Evolutionary conservation across 1,140 invertebrate genomes (phyloP), one percentile per base, ranked within the genome.

Genomic region (Zaprionus inermis): DNA sequence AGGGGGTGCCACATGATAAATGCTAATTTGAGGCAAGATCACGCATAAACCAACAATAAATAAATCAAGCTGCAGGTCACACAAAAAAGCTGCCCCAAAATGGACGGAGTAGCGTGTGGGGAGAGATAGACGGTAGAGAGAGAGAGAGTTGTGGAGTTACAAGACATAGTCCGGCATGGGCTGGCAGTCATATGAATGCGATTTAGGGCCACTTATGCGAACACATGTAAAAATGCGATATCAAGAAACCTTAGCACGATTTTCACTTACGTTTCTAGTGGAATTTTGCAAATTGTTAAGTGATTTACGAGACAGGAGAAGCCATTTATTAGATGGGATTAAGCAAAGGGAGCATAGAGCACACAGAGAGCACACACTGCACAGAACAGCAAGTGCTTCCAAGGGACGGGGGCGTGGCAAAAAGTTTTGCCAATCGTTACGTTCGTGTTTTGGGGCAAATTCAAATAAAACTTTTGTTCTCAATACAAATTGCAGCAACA

Each of bases 291-390:
- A 91, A 92, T 92, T 92, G 91, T 90, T 91, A 91, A 91, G 91
- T 92, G 91, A 92, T 92, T 92, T 92, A 92, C 91, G 91, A 89
- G 84, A 91, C 90, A 91, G 81, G 83, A 85, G 75, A 91, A 85
- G 90, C 90, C 80, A 91, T 91, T 91, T 91, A 80, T 91, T 91
- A 90, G 86, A 91, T 85, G 86, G 80, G 86, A 85, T 91, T 91
- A 91, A 91, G 76, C 79, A 86, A 82, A 91, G 81, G 84, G 78
- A 81, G 80, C 84, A 89, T 44, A 44, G 61, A 56, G 73, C 55
- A 9, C 38, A 41, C 56, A 81, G 46, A 51, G 18, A 34, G 49
- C 2, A 18, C 22, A 58, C 5, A 2, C 22, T 9, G 54, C 20
- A 56, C 66, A 61, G 76, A 3, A 28, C 24, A 28, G 36, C 44